These are phyloP conservation scores for Chaetogeoica ovagalla DNA, from an alignment of 2,888 invertebrate species.

Conservation along the genomic window DNA sequence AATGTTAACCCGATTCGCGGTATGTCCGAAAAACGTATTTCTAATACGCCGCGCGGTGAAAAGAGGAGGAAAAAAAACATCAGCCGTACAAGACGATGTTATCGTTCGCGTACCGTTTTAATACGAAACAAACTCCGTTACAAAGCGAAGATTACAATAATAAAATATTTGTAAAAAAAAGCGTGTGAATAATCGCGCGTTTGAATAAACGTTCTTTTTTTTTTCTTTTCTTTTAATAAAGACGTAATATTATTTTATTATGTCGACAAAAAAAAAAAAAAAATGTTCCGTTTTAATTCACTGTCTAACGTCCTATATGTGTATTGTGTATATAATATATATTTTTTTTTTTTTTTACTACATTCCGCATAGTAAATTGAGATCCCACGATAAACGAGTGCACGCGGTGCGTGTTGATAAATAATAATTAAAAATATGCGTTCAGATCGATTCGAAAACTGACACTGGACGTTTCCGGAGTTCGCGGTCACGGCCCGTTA, in stretches of 20 bases:
- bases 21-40: constrained; percentile 22
- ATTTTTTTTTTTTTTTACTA: not conserved
- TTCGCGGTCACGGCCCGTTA: not conserved
- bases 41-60: not conserved
- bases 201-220: too few species aligned
- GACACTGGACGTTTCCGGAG: constrained; percentile 35
- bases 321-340: not conserved
- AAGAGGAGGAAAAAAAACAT: not conserved
- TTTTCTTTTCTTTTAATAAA: not conserved
- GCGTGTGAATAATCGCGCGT: not conserved
- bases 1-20: constrained; percentile 15
- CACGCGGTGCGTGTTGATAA: not conserved
- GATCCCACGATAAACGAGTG: not conserved
- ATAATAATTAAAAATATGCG: constrained; percentile 18
- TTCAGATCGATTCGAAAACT: constrained; percentile 10
- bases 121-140: not conserved
- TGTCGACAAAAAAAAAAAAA: not conserved
- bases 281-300: not conserved
- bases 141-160: not conserved
- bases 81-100: not conserved
- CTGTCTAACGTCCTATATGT: constrained; percentile 8
- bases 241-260: not conserved
- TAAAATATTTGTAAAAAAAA: not conserved
- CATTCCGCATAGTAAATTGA: not conserved
- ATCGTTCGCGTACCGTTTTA: constrained; percentile 7